Evolutionary conservation across 2,888 invertebrate genomes (phyloP).

Genomic region (Volucella inanis): DNA sequence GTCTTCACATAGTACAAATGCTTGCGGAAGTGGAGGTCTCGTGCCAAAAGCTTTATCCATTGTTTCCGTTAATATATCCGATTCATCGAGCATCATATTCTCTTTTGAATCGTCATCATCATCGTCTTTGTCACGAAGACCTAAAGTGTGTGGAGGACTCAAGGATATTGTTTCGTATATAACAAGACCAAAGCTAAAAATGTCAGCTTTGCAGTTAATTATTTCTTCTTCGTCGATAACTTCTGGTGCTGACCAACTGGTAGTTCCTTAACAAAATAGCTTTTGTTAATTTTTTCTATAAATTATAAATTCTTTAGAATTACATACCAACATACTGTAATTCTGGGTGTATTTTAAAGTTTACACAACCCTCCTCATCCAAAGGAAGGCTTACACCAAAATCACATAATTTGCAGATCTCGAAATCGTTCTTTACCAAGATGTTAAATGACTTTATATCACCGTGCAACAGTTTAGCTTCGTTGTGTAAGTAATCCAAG

Average conservation of each 20-base stretch:
- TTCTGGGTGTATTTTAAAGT: slow-evolving; percentile 84
- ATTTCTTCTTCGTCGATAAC: slow-evolving; percentile 85
- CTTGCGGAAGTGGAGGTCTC: slow-evolving; percentile 87
- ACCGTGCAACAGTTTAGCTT: slow-evolving; percentile 89
- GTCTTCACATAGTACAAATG: slow-evolving; percentile 85
- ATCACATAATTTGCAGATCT: slow-evolving; percentile 91
- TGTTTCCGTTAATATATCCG: slow-evolving; percentile 26
- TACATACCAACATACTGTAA: slow-evolving; percentile 86
- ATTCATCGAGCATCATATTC: slow-evolving; percentile 71
- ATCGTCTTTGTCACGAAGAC: slow-evolving; percentile 75
- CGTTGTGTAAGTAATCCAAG: slow-evolving; percentile 90
- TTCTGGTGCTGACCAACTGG: slow-evolving; percentile 92
- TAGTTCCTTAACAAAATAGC: slow-evolving; percentile 86
- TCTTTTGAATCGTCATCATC: slow-evolving; percentile 78
- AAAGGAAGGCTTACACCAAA: slow-evolving; percentile 92
- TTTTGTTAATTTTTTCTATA: not conserved
- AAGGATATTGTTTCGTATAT: slow-evolving; percentile 92
- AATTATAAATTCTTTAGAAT: not conserved
- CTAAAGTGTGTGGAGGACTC: slow-evolving; percentile 86
- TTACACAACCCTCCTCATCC: slow-evolving; percentile 86
- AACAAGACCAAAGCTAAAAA: slow-evolving; percentile 91
- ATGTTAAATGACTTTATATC: slow-evolving; percentile 94
- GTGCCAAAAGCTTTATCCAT: slow-evolving; percentile 84
- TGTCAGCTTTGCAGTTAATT: slow-evolving; percentile 89
- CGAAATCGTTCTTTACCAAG: slow-evolving; percentile 89